Percentiles rank a stretch among this genome's conserved stretches.
These are phyloP conservation scores for Desoria tigrina DNA, from an alignment of 2,888 invertebrate species.

Conservation along the genomic window DNA sequence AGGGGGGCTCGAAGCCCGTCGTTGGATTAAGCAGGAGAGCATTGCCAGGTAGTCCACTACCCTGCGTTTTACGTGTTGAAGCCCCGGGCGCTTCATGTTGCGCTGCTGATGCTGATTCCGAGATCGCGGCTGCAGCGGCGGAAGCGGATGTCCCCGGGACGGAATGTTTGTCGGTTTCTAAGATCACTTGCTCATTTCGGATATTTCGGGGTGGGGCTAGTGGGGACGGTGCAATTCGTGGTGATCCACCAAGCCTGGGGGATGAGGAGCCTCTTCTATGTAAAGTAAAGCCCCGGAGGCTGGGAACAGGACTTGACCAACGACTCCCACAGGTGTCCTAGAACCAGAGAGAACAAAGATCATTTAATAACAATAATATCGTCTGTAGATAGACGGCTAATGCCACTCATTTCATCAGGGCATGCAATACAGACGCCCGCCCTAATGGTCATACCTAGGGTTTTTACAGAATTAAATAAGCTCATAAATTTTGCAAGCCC, in stretches of 20 bases:
- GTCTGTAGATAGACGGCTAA: too few relatives aligned
- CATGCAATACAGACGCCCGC: too few relatives aligned
- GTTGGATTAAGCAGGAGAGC: constrained; percentile 20
- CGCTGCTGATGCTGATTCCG: neutral
- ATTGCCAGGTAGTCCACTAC: neutral
- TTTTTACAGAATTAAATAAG: constrained; percentile 8
- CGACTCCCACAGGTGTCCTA: constrained; percentile 51
- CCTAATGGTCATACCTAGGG: too few relatives aligned
- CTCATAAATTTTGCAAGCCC: neutral
- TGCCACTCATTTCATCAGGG: too few relatives aligned
- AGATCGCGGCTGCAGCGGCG: neutral
- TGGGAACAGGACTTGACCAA: constrained; percentile 53
- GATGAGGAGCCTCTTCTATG: constrained; percentile 52
- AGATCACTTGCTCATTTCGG: constrained; percentile 39
- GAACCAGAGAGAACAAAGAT: neutral
- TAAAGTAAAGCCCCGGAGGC: constrained; percentile 50
- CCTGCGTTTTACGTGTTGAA: neutral
- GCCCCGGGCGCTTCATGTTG: neutral
- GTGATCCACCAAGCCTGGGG: constrained; percentile 52
- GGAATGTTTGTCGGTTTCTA: neutral
- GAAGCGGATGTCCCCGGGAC: neutral
- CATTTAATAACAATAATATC: neutral
- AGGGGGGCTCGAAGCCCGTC: constrained; percentile 33
- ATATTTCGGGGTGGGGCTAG: constrained; percentile 48
- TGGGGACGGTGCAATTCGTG: constrained; percentile 51